Percentiles rank a stretch among this genome's conserved stretches.
Conservation (phyloP, 2,797 vertebrate genomes). For the Spatula versicolor region DNA sequence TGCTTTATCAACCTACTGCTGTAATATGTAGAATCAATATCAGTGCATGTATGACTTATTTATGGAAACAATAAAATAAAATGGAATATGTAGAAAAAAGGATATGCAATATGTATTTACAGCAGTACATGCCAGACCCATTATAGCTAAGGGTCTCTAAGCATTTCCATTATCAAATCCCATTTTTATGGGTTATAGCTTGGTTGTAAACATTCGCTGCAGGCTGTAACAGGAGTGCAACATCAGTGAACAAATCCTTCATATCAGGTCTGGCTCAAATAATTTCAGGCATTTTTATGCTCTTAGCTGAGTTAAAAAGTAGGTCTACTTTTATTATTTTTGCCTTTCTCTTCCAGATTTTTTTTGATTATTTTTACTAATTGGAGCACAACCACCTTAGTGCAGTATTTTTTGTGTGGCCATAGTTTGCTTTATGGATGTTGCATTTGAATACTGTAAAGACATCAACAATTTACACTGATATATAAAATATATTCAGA, state of each 20-base stretch:
- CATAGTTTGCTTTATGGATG: background rate
- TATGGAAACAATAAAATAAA: conserved; percentile 21
- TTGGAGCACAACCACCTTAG: background rate
- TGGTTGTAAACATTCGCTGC: conserved; percentile 48
- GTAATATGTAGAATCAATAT: background rate
- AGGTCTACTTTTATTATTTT: conserved; percentile 12
- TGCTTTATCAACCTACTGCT: background rate
- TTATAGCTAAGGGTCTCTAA: conserved; percentile 27
- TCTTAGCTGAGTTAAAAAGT: background rate
- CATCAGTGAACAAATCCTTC: conserved; percentile 60
- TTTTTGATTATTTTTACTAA: background rate
- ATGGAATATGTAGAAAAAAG: background rate
- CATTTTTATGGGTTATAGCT: conserved; percentile 60
- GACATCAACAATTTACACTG: background rate
- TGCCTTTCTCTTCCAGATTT: background rate
- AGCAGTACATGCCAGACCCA: background rate
- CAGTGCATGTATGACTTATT: conserved; percentile 21
- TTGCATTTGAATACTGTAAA: background rate
- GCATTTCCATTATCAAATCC: conserved; percentile 56
- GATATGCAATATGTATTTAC: conserved; percentile 19
- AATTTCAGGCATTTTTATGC: conserved; percentile 21
- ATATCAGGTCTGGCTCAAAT: conserved; percentile 29
- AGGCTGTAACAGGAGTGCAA: conserved; percentile 36
- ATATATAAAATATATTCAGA: background rate
- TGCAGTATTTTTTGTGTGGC: background rate